Evolutionary conservation across 2,888 invertebrate species (phyloP), one percentile per base, ranked within the genome.

Genomic region (Drosophila crucigera): DNA sequence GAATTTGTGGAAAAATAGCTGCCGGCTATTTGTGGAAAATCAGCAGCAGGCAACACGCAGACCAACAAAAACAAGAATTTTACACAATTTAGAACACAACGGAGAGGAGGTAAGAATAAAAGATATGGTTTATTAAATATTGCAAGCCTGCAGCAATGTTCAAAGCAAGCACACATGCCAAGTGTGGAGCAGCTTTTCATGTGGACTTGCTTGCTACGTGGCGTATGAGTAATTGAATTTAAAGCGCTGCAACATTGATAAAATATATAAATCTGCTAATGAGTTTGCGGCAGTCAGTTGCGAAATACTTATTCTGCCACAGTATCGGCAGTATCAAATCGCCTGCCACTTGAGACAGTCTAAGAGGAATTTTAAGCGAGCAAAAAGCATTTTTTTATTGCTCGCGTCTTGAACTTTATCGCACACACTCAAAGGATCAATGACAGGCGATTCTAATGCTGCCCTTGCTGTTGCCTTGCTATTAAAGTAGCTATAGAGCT

Each of bases 101-200:
- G 56, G 41, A 50, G 61, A 54, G 65, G 63, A 68, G 53, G 54
- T 60, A 68, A 66, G 69, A 76, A 77, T 63, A 76, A 78, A 67
- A 77, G 73, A 80, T 83, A 84, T 84, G 84, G 83, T 83, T 84
- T 84, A 84, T 83, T 85, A 84, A 83, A 84, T 84, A 83, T 84
- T 83, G 85, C 11, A 22, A 76, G 83, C 83, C 83, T 60, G 59
- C 28, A 78, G 83, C 80, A 59, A 58, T 78, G 68, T 77, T 68
- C 54, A 77, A 72, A 76, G 80, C 78, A 71, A 78, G 61, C 75
- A 83, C 80, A 83, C 79, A 79, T 76, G 77, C 69, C 76, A 33
- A 16, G 60, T 28, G 60, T 39, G 14, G 28, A 47, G 67, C 55
- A 39, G 47, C 56, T 73, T 76, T 73, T 70, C 62, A 52, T 69